These are phyloP conservation scores for Hermaeophaga mercurialis DNA, from an alignment of 2,888 invertebrate species.

Conservation along the genomic window DNA sequence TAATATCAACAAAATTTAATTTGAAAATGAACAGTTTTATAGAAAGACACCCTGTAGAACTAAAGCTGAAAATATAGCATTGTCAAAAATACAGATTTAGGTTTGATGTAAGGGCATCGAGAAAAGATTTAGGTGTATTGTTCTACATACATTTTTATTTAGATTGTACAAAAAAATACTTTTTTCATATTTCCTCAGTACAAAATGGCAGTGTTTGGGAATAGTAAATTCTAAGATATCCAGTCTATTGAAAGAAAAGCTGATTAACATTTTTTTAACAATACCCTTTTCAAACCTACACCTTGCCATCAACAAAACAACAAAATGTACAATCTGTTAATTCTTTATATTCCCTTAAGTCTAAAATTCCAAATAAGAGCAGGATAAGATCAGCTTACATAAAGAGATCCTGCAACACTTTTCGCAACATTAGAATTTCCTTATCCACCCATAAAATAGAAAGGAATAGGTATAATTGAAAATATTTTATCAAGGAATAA, in stretches of 20 bases:
- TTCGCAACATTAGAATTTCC: too few species aligned
- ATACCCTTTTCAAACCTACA: conserved; percentile 22
- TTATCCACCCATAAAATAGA: conserved; percentile 7
- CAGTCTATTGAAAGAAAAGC: conserved; percentile 15
- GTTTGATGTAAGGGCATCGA: conserved; percentile 14
- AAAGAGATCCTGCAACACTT: too few species aligned
- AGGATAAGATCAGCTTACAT: conserved; percentile 2
- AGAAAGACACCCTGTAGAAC: not conserved
- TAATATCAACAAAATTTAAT: too few species aligned
- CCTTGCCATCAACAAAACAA: conserved; percentile 5
- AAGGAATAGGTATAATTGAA: conserved; percentile 17
- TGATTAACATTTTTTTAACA: conserved; percentile 4
- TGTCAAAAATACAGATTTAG: conserved; percentile 11
- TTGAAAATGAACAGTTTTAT: not conserved
- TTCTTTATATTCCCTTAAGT: conserved; percentile 11
- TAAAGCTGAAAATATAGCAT: conserved; percentile 1
- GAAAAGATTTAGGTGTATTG: not conserved
- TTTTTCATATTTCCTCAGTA: conserved; percentile 20
- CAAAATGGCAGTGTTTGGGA: conserved; percentile 25
- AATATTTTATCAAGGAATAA: conserved; percentile 1
- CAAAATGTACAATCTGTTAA: conserved; percentile 16
- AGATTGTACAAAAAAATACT: not conserved
- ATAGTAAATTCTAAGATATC: conserved; percentile 8
- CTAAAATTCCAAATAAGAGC: conserved; percentile 15
- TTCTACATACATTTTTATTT: conserved; percentile 9